These are phyloP conservation scores for Nomada fucata DNA, from an alignment of 2,888 invertebrate species.

Conservation along the genomic window DNA sequence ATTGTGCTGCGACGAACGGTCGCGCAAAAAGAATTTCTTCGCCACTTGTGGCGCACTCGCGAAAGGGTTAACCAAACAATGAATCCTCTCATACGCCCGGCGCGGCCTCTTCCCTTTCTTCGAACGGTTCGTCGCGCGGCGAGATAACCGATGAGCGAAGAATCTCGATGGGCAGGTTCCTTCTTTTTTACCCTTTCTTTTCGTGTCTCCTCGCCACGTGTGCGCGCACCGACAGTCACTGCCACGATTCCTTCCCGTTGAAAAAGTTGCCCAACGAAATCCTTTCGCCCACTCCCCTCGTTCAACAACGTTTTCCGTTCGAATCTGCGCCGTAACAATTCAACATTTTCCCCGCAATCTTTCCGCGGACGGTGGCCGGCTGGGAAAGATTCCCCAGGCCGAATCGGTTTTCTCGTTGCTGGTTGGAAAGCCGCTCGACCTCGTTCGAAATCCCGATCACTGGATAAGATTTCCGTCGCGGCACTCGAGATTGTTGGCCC, in stretches of 20 bases:
- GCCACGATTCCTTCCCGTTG: not conserved
- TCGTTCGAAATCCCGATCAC: slow-evolving; percentile 22
- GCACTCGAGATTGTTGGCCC: not conserved
- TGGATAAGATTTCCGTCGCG: slow-evolving; percentile 8
- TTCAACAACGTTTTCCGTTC: not conserved
- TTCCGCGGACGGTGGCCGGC: not conserved
- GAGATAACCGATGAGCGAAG: slow-evolving; percentile 13
- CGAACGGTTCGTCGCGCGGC: not conserved
- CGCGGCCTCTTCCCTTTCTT: not conserved
- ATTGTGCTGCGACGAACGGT: no score
- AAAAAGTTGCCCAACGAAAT: not conserved
- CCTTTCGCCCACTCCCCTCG: not conserved
- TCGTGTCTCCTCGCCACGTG: not conserved
- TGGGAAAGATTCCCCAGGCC: slow-evolving; percentile 7
- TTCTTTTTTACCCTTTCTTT: slow-evolving; percentile 13
- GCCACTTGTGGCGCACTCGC: not conserved
- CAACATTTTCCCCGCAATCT: no score
- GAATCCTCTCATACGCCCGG: not conserved
- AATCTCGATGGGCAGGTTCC: slow-evolving; percentile 22
- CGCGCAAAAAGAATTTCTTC: no score
- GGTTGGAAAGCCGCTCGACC: slow-evolving; percentile 16
- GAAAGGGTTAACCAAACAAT: not conserved
- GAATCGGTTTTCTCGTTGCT: not conserved
- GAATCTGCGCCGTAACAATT: no score
- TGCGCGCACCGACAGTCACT: slow-evolving; percentile 9